Conservation (phyloP, 2,888 invertebrate species). For the Drosophila aldrichi region DNA sequence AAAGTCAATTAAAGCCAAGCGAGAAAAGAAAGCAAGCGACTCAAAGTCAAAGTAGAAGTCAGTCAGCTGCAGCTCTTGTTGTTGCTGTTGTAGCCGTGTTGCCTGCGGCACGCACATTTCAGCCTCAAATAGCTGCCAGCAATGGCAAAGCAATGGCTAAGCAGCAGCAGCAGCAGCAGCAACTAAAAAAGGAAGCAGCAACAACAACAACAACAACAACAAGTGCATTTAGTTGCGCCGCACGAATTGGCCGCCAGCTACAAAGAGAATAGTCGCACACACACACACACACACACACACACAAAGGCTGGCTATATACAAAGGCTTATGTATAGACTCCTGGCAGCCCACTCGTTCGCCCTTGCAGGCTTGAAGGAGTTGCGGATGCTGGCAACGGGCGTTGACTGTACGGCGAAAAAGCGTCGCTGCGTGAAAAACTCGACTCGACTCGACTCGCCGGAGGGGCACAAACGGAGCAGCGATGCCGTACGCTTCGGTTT, state of each 20-base stretch:
- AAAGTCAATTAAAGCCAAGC: conserved; percentile 48
- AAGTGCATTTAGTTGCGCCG: conserved; percentile 78
- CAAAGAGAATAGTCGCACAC: conserved; percentile 38
- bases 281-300: conserved; percentile 22
- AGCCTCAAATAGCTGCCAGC: conserved; percentile 68
- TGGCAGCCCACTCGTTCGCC: neutral
- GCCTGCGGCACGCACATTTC: conserved; percentile 55
- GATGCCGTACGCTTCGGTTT: conserved; percentile 74
- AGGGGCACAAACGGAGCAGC: conserved; percentile 44
- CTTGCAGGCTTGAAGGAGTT: conserved; percentile 64
- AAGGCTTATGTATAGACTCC: conserved; percentile 59
- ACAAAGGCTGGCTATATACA: conserved; percentile 52
- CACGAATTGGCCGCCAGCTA: conserved; percentile 58
- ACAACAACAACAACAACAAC: conserved; percentile 44
- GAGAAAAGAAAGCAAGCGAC: conserved; percentile 21
- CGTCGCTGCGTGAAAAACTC: conserved; percentile 78
- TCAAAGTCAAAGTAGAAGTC: conserved; percentile 69
- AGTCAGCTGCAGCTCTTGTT: conserved; percentile 44
- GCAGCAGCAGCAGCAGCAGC: conserved; percentile 34
- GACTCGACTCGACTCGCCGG: conserved; percentile 46
- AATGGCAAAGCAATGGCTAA: conserved; percentile 66
- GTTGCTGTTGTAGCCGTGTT: conserved; percentile 20
- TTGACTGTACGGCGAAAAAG: conserved; percentile 70
- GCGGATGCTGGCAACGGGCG: conserved; percentile 63
- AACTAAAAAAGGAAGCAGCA: conserved; percentile 43